phyloP scores from a whole-genome alignment of 2,797 vertebrate genomes.

The Pangasius larnaudii region DNA sequence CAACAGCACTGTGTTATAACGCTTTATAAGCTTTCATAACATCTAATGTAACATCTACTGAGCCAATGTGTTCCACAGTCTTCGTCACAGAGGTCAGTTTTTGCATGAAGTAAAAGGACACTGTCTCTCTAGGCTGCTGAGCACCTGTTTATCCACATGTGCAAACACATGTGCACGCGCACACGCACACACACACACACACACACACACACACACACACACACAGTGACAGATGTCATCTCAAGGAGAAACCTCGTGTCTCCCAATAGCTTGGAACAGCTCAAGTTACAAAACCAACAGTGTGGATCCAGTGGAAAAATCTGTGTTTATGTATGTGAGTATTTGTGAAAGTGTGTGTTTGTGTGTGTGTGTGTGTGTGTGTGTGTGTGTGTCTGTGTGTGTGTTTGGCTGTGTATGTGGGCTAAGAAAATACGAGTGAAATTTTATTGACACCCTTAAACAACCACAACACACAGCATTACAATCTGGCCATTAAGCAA shows the following conservation, averaged over 20 bases:
- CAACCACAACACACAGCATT: background rate
- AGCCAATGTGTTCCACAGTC: background rate
- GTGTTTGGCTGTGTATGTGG: background rate
- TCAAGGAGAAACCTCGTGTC: conserved; percentile 32
- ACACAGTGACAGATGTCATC: conserved; percentile 38
- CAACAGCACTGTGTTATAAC: background rate
- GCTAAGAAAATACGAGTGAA: background rate
- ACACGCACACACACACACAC: conserved; percentile 56
- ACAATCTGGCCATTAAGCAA: background rate
- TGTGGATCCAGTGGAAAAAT: background rate
- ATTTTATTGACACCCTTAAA: background rate
- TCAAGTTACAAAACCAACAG: conserved; percentile 52
- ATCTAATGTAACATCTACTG: background rate
- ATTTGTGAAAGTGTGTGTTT: background rate
- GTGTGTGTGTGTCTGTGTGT: background rate
- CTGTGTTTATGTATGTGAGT: conserved; percentile 20
- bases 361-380: background rate
- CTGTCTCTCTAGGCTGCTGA: background rate
- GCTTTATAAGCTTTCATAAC: background rate
- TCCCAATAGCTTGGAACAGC: conserved; percentile 48
- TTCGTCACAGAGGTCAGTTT: background rate
- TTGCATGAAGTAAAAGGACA: background rate
- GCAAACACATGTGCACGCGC: conserved; percentile 44
- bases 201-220: conserved; percentile 54
- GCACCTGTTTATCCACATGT: conserved; percentile 54